Base-by-base conservation (phyloP, 2,888 invertebrate genomes). In the Neoscelio sp. region DNA sequence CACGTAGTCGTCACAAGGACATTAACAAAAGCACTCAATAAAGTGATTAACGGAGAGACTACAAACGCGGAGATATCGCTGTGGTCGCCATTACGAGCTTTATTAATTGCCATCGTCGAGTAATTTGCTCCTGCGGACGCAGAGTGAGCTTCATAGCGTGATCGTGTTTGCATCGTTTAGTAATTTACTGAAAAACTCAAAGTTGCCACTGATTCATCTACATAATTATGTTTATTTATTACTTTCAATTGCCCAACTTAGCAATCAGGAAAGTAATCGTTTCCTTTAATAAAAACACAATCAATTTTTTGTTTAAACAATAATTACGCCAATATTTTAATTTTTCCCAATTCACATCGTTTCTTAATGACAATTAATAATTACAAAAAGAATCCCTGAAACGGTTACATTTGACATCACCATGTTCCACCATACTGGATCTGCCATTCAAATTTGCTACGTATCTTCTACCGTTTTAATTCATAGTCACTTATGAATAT, bases 71-170 rank as follows among this genome's bases (percentile, higher is more conserved):
- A 81, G 84, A 84, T 84, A 84, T 82, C 81, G 77, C 78, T 83
- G 82, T 76, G 82, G 82, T 82, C 84, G 84, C 87, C 86, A 87
- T 88, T 87, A 88, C 86, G 80, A 83, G 87, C 87, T 87, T 89
- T 89, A 89, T 89, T 89, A 89, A 89, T 89, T 89, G 87, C 87
- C 87, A 86, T 88, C 87, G 87, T 87, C 86, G 85, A 85, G 86
- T 87, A 88, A 89, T 89, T 89, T 88, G 87, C 87, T 82, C 83
- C 80, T 67, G 79, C 78, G 73, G 82, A 80, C 56, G 82, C 58
- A 42, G 28, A 64, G 54, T 46, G 42, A 52, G 70, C 73, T 78
- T 54, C 68, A 60, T 81, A 71, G 67, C 75, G 68, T 46, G 81
- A 73, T 78, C 78, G 73, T 74, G 54, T 68, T 77, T 73, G 62